Evolutionary conservation across 2,797 vertebrate species (phyloP).

Genomic region (Coluber constrictor): DNA sequence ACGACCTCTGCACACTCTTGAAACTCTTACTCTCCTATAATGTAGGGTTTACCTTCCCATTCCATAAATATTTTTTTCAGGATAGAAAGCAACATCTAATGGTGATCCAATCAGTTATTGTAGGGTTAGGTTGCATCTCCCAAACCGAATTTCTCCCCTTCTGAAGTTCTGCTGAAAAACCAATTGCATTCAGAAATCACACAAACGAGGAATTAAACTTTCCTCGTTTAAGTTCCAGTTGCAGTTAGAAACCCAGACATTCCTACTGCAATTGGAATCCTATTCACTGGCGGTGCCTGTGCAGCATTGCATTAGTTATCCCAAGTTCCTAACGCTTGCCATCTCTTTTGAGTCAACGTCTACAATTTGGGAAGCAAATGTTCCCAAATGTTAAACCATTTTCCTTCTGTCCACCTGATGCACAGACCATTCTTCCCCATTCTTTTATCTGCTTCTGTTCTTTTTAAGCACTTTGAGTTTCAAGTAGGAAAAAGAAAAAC

Average conservation of each 20-base stretch:
- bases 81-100: background rate
- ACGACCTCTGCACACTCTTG: background rate
- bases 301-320: background rate
- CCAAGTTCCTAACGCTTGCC: slow-evolving; percentile 21
- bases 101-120: background rate
- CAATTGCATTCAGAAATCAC: background rate
- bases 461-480: slow-evolving; percentile 47
- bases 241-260: background rate
- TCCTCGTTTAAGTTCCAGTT: background rate
- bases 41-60: too few species aligned
- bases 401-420: slow-evolving; percentile 18
- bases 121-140: background rate
- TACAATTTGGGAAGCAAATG: slow-evolving; percentile 21
- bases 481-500: slow-evolving; percentile 20
- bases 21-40: background rate
- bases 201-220: background rate
- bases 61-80: background rate
- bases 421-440: slow-evolving; percentile 16
- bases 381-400: slow-evolving; percentile 14
- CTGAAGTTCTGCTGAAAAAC: background rate
- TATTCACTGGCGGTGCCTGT: background rate
- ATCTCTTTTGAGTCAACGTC: slow-evolving; percentile 16
- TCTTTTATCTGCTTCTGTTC: slow-evolving; percentile 50
- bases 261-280: slow-evolving; percentile 11
- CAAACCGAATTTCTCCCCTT: background rate